A percentile compares a stretch with the other conserved stretches of the same genome.
phyloP scores from a whole-genome alignment of 2,888 invertebrate species.

The Drosophila fulvimacula region DNA sequence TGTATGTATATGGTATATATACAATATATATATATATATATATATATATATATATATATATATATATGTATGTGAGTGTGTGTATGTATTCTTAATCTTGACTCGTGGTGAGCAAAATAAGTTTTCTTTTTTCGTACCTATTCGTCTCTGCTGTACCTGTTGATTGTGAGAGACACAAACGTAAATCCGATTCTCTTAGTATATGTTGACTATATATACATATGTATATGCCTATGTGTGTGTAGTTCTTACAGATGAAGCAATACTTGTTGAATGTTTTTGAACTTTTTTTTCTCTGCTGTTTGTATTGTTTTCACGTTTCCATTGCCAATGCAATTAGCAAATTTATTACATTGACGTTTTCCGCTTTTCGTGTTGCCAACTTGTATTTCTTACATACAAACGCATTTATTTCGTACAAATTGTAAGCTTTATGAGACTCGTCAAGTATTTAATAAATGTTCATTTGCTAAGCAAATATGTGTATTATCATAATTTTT shows the following conservation, averaged over 20 bases:
- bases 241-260: conserved; percentile 49
- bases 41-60: background rate
- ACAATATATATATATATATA: conserved; percentile 3
- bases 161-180: conserved; percentile 40
- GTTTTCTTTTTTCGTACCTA: conserved; percentile 36
- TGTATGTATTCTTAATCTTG: conserved; percentile 41
- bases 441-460: background rate
- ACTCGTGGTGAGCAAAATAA: conserved; percentile 39
- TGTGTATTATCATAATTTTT: background rate
- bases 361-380: conserved; percentile 61
- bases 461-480: background rate
- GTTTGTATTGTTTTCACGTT: conserved; percentile 35
- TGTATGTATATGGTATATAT: no score
- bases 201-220: conserved; percentile 2
- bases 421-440: background rate
- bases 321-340: conserved; percentile 83
- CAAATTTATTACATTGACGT: conserved; percentile 68
- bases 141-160: conserved; percentile 42
- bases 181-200: conserved; percentile 23
- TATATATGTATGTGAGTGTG: no score
- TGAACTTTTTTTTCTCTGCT: conserved; percentile 36
- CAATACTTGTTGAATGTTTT: conserved; percentile 59
- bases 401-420: conserved; percentile 16
- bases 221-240: background rate
- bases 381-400: conserved; percentile 14